These are phyloP conservation scores for Gambusia yucatana DNA, from an alignment of 2,797 vertebrate genomes.

Conservation along the genomic window DNA sequence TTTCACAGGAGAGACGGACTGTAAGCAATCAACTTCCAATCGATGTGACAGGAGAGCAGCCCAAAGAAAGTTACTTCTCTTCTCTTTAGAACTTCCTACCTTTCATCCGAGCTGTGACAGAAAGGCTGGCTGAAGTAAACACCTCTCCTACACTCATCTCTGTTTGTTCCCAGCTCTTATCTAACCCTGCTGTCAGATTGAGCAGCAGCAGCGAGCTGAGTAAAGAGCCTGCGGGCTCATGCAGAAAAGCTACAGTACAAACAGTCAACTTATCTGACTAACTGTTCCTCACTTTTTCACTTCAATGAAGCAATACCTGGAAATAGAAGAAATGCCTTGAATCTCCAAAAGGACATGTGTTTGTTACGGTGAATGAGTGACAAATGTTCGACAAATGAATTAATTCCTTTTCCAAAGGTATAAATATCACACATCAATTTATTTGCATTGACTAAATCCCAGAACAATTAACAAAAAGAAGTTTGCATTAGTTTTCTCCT, in stretches of 20 bases:
- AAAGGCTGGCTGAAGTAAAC: constrained; percentile 56
- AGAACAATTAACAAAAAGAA: neutral
- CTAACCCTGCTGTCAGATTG: constrained; percentile 50
- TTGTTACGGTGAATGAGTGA: neutral
- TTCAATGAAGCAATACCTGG: neutral
- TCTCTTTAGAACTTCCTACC: constrained; percentile 6
- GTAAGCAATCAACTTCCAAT: constrained; percentile 8
- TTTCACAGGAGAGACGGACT: neutral
- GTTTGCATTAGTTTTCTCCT: neutral
- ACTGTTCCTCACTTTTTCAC: constrained; percentile 26
- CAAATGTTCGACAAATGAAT: neutral
- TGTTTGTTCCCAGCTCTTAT: constrained; percentile 46
- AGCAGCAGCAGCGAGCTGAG: constrained; percentile 23
- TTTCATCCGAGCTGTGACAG: constrained; percentile 71
- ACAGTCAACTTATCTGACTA: constrained; percentile 41
- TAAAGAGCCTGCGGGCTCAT: constrained; percentile 38
- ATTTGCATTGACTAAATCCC: neutral
- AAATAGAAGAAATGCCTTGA: neutral
- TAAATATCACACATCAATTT: neutral
- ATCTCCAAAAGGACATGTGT: neutral
- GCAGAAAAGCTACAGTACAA: constrained; percentile 38
- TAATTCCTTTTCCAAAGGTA: neutral
- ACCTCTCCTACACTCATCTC: constrained; percentile 39
- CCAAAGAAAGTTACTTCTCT: constrained; percentile 14
- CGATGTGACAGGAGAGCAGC: constrained; percentile 27